phyloP scores from a whole-genome alignment of 2,797 vertebrate genomes.

The Pangasius macronema region DNA sequence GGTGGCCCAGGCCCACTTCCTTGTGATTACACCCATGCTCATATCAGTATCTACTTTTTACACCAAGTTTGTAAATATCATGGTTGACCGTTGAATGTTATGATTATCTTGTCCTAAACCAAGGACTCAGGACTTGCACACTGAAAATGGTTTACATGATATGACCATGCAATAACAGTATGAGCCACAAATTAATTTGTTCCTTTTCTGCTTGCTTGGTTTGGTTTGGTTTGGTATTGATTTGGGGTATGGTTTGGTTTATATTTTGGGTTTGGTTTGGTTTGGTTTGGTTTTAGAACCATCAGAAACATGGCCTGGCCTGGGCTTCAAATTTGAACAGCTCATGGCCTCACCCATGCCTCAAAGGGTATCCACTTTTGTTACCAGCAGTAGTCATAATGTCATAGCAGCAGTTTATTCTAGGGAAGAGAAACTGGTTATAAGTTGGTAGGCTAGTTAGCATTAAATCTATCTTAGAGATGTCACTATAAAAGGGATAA shows the following conservation, averaged over 20 bases:
- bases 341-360: neutral
- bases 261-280: neutral
- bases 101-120: neutral
- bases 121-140: neutral
- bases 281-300: neutral
- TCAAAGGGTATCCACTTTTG: neutral
- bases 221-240: neutral
- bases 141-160: neutral
- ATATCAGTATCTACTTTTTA: neutral
- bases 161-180: neutral
- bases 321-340: neutral
- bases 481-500: neutral
- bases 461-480: neutral
- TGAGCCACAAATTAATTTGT: neutral
- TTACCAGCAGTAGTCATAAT: neutral
- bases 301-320: neutral
- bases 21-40: neutral
- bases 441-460: neutral
- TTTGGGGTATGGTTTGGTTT: neutral
- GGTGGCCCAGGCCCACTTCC: neutral
- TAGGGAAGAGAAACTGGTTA: neutral
- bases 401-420: neutral
- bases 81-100: neutral
- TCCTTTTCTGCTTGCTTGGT: neutral
- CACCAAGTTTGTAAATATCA: neutral